Evolutionary conservation across 2,888 invertebrate species (phyloP).

Genomic region (Eudemis profundana): DNA sequence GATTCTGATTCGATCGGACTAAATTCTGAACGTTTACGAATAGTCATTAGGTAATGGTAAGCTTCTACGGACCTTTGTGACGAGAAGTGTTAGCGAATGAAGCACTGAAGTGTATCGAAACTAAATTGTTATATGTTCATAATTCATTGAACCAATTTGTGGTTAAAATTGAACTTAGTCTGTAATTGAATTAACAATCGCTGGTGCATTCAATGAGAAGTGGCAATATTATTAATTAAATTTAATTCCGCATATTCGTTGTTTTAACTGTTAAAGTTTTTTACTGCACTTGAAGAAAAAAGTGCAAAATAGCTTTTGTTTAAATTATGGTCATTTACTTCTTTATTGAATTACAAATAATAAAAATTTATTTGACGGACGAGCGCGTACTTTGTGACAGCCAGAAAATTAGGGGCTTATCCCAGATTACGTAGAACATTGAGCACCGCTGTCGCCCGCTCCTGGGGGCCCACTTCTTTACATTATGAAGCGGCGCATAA

Average conservation of each 20-base stretch:
- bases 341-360: slow-evolving; percentile 48
- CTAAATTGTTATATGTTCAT: neutral
- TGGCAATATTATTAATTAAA: neutral
- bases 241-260: neutral
- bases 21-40: slow-evolving; percentile 14
- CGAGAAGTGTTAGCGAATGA: neutral
- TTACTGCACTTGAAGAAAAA: slow-evolving; percentile 4
- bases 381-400: slow-evolving; percentile 60
- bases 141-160: neutral
- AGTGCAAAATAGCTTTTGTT: slow-evolving; percentile 29
- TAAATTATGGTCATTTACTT: slow-evolving; percentile 37
- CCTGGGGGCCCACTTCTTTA: slow-evolving; percentile 52
- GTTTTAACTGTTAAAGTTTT: neutral
- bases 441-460: slow-evolving; percentile 58
- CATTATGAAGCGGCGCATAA: slow-evolving; percentile 48
- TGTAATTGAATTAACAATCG: neutral
- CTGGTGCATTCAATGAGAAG: neutral
- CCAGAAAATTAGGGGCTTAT: slow-evolving; percentile 69
- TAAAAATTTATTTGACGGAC: slow-evolving; percentile 53
- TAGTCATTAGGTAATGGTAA: slow-evolving; percentile 18
- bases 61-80: slow-evolving; percentile 2
- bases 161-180: neutral
- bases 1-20: slow-evolving; percentile 37
- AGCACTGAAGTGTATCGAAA: neutral
- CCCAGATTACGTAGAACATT: slow-evolving; percentile 66